A percentile compares a stretch with the other conserved stretches of the same genome.
Conservation (phyloP, 2,888 invertebrate genomes). For the Brachyptera risi region DNA sequence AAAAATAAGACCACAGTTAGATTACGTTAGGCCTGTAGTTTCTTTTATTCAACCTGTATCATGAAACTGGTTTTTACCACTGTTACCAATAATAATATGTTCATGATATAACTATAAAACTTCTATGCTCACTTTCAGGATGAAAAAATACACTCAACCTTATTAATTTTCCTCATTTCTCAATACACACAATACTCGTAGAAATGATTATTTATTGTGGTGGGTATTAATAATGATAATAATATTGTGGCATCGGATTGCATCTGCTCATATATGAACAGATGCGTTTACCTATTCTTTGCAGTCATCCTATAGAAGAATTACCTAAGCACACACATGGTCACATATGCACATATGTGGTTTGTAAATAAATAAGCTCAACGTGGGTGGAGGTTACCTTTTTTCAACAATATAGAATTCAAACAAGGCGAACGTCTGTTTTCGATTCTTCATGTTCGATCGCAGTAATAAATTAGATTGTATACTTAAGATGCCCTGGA, state of each 20-base stretch:
- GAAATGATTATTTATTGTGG: too few species aligned
- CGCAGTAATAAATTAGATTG: not conserved
- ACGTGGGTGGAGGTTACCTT: slow-evolving; percentile 7
- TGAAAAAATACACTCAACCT: too few species aligned
- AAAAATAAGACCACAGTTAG: too few species aligned
- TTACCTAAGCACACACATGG: slow-evolving; percentile 7
- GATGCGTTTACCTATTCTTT: not conserved
- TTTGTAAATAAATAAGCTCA: slow-evolving; percentile 7
- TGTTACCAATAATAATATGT: too few species aligned
- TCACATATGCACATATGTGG: not conserved
- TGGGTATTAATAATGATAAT: too few species aligned
- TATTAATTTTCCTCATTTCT: too few species aligned
- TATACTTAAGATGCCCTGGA: not conserved
- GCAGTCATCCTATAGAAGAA: not conserved
- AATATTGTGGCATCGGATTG: not conserved
- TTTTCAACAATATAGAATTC: not conserved
- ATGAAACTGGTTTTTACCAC: not conserved
- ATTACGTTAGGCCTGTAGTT: too few species aligned
- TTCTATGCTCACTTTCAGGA: too few species aligned
- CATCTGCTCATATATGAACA: slow-evolving; percentile 1
- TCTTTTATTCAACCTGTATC: too few species aligned
- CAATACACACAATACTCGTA: too few species aligned
- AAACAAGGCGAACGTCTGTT: slow-evolving; percentile 4
- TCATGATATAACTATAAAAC: too few species aligned
- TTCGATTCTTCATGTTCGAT: slow-evolving; percentile 5